Conservation (phyloP, 2,113 vertebrate genomes). For the Apeltes quadracus region DNA sequence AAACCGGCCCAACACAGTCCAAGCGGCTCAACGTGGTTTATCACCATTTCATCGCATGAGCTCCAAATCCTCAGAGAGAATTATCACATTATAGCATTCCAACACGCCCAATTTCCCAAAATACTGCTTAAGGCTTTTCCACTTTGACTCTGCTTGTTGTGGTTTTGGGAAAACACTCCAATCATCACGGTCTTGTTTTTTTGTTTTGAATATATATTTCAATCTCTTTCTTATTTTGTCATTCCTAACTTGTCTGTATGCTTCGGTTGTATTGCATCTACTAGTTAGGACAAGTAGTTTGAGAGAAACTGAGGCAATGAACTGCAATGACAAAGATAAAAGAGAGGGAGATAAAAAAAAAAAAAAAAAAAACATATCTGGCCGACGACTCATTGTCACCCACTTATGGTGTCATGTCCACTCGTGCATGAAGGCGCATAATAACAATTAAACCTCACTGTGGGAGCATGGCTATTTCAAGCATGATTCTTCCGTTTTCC, state of each 20-base stretch:
- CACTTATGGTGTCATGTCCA: slow-evolving; percentile 55
- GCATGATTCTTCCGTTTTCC: background rate
- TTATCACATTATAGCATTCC: slow-evolving; percentile 83
- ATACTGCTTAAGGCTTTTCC: slow-evolving; percentile 74
- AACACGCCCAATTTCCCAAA: slow-evolving; percentile 80
- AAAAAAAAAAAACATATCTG: no score
- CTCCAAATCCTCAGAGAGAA: slow-evolving; percentile 78
- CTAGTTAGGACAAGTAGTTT: no score
- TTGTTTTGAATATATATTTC: slow-evolving; percentile 53
- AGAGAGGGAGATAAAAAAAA: no score
- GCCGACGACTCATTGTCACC: slow-evolving; percentile 55
- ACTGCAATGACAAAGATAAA: no score
- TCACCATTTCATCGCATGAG: slow-evolving; percentile 77
- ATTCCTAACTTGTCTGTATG: slow-evolving; percentile 1
- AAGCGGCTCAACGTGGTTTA: slow-evolving; percentile 76
- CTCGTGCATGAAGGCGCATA: slow-evolving; percentile 46
- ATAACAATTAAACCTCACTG: slow-evolving; percentile 53
- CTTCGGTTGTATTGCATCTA: no score
- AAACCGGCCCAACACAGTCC: slow-evolving; percentile 60
- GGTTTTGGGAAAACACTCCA: slow-evolving; percentile 67
- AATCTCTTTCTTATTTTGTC: slow-evolving; percentile 24
- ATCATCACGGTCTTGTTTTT: slow-evolving; percentile 41
- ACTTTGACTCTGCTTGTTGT: slow-evolving; percentile 72
- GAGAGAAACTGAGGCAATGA: no score
- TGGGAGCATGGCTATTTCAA: slow-evolving; percentile 1